A percentile compares a stretch with the other conserved stretches of the same genome.
phyloP scores from a whole-genome alignment of 2,797 vertebrate genomes.

The Sebastes cheni region DNA sequence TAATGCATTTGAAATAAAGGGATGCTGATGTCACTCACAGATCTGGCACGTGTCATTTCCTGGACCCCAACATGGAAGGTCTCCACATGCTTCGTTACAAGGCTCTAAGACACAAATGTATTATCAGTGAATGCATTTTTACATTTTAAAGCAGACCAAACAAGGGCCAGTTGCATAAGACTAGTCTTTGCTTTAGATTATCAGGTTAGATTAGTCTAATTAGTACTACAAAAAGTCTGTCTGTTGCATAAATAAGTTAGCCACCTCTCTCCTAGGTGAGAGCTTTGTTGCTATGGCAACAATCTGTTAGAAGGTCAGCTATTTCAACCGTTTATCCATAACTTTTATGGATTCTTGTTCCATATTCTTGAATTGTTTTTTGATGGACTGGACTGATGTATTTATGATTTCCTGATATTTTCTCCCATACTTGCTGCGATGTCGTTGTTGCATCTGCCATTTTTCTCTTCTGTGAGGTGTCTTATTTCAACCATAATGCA shows the following conservation, averaged over 20 bases:
- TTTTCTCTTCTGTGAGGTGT: too few species aligned
- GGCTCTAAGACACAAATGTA: slow-evolving; percentile 70
- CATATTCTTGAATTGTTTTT: too few species aligned
- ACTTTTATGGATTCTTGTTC: not conserved
- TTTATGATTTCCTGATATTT: not conserved
- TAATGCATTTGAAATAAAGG: not conserved
- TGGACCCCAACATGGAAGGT: slow-evolving; percentile 88
- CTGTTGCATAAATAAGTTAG: not conserved
- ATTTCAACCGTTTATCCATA: not conserved
- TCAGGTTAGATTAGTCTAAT: not conserved
- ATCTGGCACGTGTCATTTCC: slow-evolving; percentile 88
- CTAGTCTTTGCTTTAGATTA: not conserved
- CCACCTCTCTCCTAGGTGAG: not conserved
- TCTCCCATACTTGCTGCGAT: not conserved
- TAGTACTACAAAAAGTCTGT: not conserved
- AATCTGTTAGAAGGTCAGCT: not conserved
- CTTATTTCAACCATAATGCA: too few species aligned
- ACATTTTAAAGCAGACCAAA: not conserved
- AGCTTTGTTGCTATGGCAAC: not conserved
- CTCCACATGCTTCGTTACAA: slow-evolving; percentile 85
- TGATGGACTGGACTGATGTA: not conserved
- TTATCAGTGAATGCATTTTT: not conserved
- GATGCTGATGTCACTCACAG: slow-evolving; percentile 78
- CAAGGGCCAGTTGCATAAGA: not conserved
- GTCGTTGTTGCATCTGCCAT: not conserved